phyloP scores from a whole-genome alignment of 2,797 vertebrate genomes.

The Sebastes itinus region DNA sequence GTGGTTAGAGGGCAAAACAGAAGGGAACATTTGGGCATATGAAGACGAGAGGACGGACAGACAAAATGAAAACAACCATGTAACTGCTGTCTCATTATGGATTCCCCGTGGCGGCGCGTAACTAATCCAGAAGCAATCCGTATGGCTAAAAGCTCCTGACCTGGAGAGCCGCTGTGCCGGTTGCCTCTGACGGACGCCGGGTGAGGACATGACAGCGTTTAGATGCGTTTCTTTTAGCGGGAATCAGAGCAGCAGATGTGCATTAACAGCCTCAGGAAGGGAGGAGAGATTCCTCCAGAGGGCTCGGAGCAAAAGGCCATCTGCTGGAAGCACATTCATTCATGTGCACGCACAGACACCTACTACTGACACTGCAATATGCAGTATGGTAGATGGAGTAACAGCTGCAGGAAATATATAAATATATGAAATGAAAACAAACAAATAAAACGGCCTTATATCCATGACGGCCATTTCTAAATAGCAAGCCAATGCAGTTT shows the following conservation, averaged over 20 bases:
- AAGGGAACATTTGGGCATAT: neutral
- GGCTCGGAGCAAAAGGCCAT: slow-evolving; percentile 51
- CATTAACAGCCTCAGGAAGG: slow-evolving; percentile 51
- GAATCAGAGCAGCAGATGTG: slow-evolving; percentile 62
- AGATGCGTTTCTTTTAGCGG: slow-evolving; percentile 24
- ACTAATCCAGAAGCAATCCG: slow-evolving; percentile 44
- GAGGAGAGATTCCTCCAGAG: slow-evolving; percentile 58
- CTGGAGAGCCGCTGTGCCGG: slow-evolving; percentile 7
- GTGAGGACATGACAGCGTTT: slow-evolving; percentile 4
- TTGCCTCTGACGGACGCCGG: neutral
- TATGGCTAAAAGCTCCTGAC: slow-evolving; percentile 24
- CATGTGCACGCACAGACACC: slow-evolving; percentile 33
- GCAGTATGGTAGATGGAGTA: neutral
- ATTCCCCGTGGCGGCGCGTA: neutral
- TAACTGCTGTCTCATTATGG: neutral
- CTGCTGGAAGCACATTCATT: slow-evolving; percentile 41
- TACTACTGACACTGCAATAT: slow-evolving; percentile 4
- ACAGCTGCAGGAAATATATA: slow-evolving; percentile 32
- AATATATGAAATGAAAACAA: slow-evolving; percentile 13
- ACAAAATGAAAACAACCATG: slow-evolving; percentile 2
- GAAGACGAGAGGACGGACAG: neutral
- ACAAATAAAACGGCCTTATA: neutral
- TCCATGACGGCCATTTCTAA: neutral
- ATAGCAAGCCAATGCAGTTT: neutral
- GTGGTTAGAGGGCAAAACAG: neutral